These are phyloP conservation scores for Pithys albifrons DNA, from an alignment of 2,113 vertebrate genomes.

Conservation along the genomic window DNA sequence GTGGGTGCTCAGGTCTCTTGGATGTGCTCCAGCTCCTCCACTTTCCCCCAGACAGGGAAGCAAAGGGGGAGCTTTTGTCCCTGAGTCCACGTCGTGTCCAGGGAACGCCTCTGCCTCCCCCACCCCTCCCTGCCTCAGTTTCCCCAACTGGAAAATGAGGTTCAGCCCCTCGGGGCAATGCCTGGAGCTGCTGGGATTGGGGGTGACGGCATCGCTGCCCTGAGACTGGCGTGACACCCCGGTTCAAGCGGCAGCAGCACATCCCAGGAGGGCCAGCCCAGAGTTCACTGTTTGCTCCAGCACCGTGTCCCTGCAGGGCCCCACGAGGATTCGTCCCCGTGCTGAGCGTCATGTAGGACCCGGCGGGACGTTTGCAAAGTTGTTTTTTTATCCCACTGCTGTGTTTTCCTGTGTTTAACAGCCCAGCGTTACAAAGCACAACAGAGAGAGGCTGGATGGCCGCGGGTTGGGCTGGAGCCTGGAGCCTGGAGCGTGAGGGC, in stretches of 20 bases:
- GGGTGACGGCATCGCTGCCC: not conserved
- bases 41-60: not conserved
- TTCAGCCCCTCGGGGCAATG: fast-evolving
- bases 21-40: fast-evolving
- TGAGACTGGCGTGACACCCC: fast-evolving
- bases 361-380: not conserved
- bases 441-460: not conserved
- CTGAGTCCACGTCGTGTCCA: not conserved
- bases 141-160: not conserved
- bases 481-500: not conserved
- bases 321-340: not conserved
- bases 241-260: not conserved
- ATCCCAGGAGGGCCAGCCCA: fast-evolving
- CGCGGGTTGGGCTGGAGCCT: fast-evolving
- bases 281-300: fast-evolving
- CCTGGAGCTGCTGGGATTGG: not conserved
- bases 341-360: not conserved
- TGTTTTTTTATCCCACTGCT: not conserved
- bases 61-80: not conserved
- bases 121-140: slow-evolving; percentile 19
- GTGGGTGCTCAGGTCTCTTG: not conserved
- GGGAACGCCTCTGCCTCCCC: not conserved
- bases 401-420: not conserved
- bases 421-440: fast-evolving
- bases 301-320: not conserved